Base-by-base conservation (phyloP, 1,140 invertebrate species). In the Holcopasites calliopsidis region DNA sequence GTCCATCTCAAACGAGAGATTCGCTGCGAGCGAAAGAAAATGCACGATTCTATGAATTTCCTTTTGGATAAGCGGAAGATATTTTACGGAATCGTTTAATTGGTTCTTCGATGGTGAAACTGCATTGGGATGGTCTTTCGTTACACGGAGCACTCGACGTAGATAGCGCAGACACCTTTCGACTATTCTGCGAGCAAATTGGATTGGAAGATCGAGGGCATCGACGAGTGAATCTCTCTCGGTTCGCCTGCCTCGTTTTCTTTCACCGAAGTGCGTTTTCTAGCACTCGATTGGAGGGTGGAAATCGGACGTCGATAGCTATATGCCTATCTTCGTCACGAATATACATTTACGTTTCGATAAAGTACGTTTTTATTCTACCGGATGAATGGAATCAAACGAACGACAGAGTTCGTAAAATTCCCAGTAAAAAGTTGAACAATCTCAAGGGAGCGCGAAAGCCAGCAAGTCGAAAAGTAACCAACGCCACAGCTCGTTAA, bases 171-270 rank as follows among this genome's bases (percentile, higher is more conserved):
- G 40, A 62, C 35, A 31, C 60, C 11, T 42, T 28, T 26, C 0
- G 26, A 47, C 21, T 47, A 31, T 62, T 31, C 26, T 28, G 16
- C 18, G 60, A 23, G 0, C 26, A 47, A 62, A 62, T 62, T 62
- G 60, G 60, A 62, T 62, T 21, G 40, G 4, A 31, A 23, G 60
- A 44, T 62, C 40, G 38, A 62, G 26, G 35, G 38, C 23, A 28
- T 44, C n/a, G 16, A n/a, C 6, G 38, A 26, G 5, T 42, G 28
- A 62, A 62, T 47, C 18, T 47, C 18, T 0, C 18, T 21, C 18
- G n/a, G 23, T 21, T 16, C 23, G 4, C 16, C 8, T 5, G 16
- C 11, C 38, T 61, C 23, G 16, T 28, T 1, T 3, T 26, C 3
- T 26, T 16, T 31, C 35, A 8, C 7, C 13, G 21, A 42, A 1